These are phyloP conservation scores for Macrotrachela quadricornifera DNA, from an alignment of 1,140 invertebrate genomes.

Conservation along the genomic window DNA sequence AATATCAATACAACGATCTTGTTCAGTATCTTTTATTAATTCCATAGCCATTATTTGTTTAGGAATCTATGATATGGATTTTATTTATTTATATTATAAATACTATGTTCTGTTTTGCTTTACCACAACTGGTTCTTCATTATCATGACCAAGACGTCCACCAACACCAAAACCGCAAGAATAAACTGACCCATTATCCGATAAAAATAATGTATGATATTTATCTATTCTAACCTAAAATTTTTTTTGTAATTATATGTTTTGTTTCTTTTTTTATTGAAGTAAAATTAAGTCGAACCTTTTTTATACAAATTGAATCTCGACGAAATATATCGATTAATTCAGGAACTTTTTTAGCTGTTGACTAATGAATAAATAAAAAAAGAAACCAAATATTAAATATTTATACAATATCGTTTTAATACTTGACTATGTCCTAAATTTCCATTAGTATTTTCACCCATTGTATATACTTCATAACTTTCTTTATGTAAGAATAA, in stretches of 20 bases:
- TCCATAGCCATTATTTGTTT: constrained; percentile 46
- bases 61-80: constrained; percentile 25
- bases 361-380: too few species aligned
- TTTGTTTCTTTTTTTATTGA: not conserved
- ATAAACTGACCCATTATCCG: constrained; percentile 37
- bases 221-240: constrained; percentile 39
- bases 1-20: too few species aligned
- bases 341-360: constrained; percentile 31
- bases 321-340: constrained; percentile 35
- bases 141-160: constrained; percentile 42
- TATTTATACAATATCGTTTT: not conserved
- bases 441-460: constrained; percentile 48
- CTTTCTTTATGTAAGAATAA: constrained; percentile 14
- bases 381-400: too few species aligned
- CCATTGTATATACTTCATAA: constrained; percentile 40
- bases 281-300: constrained; percentile 13
- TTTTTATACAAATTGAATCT: constrained; percentile 20
- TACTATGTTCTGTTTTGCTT: constrained; percentile 35
- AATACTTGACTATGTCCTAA: constrained; percentile 38
- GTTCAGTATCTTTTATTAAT: constrained; percentile 17
- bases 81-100: constrained; percentile 17
- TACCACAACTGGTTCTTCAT: constrained; percentile 36
- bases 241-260: not conserved
- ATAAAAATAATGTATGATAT: constrained; percentile 47
- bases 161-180: constrained; percentile 51